phyloP scores from a whole-genome alignment of 2,888 invertebrate genomes.

The Agrotis clavis region DNA sequence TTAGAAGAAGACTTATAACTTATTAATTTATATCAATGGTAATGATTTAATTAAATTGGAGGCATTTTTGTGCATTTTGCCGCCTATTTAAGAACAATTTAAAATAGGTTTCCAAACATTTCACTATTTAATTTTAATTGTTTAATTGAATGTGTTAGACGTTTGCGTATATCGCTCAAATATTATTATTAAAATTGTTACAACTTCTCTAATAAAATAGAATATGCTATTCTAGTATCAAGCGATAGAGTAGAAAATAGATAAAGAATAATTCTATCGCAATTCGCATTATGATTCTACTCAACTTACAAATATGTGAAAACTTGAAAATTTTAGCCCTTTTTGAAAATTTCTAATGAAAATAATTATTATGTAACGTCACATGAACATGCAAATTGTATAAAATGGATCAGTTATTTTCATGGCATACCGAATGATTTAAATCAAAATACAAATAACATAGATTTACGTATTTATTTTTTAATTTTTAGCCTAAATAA shows the following conservation, averaged over 20 bases:
- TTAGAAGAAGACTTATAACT: constrained; percentile 71
- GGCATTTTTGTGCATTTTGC: constrained; percentile 17
- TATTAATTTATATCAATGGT: constrained; percentile 57
- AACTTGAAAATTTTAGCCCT: no score
- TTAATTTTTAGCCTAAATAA: constrained; percentile 44
- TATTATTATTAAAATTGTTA: neutral
- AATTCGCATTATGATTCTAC: no score
- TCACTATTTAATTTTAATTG: constrained; percentile 26
- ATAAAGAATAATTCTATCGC: no score
- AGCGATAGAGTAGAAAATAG: no score
- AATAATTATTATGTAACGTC: constrained; percentile 36
- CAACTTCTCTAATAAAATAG: no score
- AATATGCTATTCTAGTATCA: no score
- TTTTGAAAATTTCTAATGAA: no score
- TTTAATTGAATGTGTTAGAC: constrained; percentile 29
- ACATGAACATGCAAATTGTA: constrained; percentile 34
- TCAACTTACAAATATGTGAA: no score
- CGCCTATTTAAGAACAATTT: constrained; percentile 42
- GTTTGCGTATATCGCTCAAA: constrained; percentile 22
- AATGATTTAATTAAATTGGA: constrained; percentile 24
- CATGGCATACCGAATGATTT: constrained; percentile 14
- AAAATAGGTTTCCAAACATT: constrained; percentile 27
- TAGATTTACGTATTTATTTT: constrained; percentile 58
- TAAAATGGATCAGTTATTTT: constrained; percentile 19
- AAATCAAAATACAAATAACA: constrained; percentile 40